Evolutionary conservation across 1,140 invertebrate genomes (phyloP).

Genomic region (Pissodes strobi): DNA sequence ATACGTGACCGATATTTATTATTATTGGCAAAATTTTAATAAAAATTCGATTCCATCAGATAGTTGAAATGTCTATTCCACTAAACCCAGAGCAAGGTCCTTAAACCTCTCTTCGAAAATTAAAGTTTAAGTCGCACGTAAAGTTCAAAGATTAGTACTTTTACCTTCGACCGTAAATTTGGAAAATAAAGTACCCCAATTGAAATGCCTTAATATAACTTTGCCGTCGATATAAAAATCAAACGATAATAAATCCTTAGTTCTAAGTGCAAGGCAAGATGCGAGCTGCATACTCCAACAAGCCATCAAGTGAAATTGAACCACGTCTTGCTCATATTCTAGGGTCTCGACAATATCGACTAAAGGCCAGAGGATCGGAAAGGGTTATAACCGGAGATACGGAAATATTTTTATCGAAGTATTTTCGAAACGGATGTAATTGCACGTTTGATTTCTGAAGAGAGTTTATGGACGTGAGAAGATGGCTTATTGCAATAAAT

Average conservation of each 20-base stretch:
- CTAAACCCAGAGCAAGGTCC: too few relatives aligned
- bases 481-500: too few relatives aligned
- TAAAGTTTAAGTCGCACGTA: too few relatives aligned
- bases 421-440: neutral
- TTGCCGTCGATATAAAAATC: constrained; percentile 23
- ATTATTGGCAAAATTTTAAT: too few relatives aligned
- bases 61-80: too few relatives aligned
- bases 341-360: constrained; percentile 12
- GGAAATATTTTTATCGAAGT: neutral
- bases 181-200: neutral
- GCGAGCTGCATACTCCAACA: constrained; percentile 22
- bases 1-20: too few relatives aligned
- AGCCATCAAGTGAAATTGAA: constrained; percentile 27
- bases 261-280: constrained; percentile 15
- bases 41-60: too few relatives aligned
- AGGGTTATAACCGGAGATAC: constrained; percentile 15
- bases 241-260: constrained; percentile 23
- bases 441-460: neutral
- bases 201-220: constrained; percentile 4
- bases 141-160: too few relatives aligned
- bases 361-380: constrained; percentile 6
- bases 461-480: too few relatives aligned
- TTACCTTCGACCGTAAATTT: neutral
- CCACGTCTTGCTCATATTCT: constrained; percentile 33
- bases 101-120: too few relatives aligned